phyloP scores from a whole-genome alignment of 2,113 vertebrate species.

The Microtus montanus region DNA sequence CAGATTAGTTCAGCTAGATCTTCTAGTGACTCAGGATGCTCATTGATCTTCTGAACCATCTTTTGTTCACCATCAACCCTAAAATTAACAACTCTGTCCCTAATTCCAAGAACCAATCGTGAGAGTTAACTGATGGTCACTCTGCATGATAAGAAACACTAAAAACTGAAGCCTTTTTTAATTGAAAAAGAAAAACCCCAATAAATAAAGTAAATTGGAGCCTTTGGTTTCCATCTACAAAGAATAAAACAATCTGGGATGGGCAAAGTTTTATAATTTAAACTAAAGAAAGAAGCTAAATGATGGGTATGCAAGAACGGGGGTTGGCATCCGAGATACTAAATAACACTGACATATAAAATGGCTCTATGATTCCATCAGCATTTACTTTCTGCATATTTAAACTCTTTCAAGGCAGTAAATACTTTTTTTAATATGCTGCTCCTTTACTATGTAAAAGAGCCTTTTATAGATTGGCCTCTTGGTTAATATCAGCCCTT shows the following conservation, averaged over 20 bases:
- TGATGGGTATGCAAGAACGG: background rate
- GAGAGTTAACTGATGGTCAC: background rate
- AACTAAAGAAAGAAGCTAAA: background rate
- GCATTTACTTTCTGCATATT: slow-evolving; percentile 55
- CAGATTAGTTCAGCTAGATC: background rate
- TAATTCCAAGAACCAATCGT: slow-evolving; percentile 22
- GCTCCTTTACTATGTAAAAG: slow-evolving; percentile 71
- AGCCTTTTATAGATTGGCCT: slow-evolving; percentile 72
- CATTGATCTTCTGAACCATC: background rate
- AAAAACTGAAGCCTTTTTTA: background rate
- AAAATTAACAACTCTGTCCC: background rate
- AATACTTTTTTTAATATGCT: slow-evolving; percentile 66
- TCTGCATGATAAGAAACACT: slow-evolving; percentile 2
- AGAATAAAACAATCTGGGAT: background rate
- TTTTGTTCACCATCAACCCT: background rate
- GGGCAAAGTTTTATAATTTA: background rate
- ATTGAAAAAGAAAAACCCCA: background rate
- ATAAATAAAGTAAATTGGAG: background rate
- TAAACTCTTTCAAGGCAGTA: slow-evolving; percentile 64
- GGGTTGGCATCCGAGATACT: background rate
- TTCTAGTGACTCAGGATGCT: background rate
- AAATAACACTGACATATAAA: slow-evolving; percentile 67
- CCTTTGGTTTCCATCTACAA: background rate
- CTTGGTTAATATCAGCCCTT: slow-evolving; percentile 71
- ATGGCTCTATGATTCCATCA: slow-evolving; percentile 36